phyloP scores from a whole-genome alignment of 2,797 vertebrate genomes.

The Myripristis murdjan region DNA sequence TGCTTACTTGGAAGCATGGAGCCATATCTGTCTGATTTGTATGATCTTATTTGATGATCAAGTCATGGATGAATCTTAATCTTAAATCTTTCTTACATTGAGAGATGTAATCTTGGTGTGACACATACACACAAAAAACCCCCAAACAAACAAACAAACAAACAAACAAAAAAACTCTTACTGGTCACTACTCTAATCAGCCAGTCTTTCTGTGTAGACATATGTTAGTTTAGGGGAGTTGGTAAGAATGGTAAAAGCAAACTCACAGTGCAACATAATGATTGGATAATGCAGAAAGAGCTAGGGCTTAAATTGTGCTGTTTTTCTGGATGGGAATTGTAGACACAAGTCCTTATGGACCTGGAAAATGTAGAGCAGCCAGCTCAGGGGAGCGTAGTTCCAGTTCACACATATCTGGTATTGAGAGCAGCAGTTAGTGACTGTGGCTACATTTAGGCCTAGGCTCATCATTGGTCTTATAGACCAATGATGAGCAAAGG shows the following conservation, averaged over 20 bases:
- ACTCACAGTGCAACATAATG: constrained; percentile 26
- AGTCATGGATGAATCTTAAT: neutral
- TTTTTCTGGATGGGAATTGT: constrained; percentile 29
- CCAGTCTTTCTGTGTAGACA: neutral
- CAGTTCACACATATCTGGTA: constrained; percentile 60
- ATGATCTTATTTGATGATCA: neutral
- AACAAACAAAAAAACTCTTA: neutral
- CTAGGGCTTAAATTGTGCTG: neutral
- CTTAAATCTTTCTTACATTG: neutral
- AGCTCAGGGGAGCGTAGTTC: constrained; percentile 75
- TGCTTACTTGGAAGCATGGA: neutral
- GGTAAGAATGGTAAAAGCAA: constrained; percentile 4
- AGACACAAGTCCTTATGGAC: constrained; percentile 52
- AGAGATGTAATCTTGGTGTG: neutral
- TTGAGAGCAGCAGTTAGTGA: constrained; percentile 57
- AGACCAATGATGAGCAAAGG: constrained; percentile 52
- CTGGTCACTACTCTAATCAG: neutral
- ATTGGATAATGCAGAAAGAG: constrained; percentile 28
- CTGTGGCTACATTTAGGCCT: constrained; percentile 69
- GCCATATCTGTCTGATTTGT: neutral
- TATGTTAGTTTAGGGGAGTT: neutral
- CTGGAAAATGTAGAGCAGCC: constrained; percentile 75
- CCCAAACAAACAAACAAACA: too few relatives aligned
- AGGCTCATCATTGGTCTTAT: constrained; percentile 50
- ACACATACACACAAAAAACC: neutral